These are phyloP conservation scores for Choloepus hoffmanni DNA, from an alignment of 2,113 vertebrate species.

Conservation along the genomic window DNA sequence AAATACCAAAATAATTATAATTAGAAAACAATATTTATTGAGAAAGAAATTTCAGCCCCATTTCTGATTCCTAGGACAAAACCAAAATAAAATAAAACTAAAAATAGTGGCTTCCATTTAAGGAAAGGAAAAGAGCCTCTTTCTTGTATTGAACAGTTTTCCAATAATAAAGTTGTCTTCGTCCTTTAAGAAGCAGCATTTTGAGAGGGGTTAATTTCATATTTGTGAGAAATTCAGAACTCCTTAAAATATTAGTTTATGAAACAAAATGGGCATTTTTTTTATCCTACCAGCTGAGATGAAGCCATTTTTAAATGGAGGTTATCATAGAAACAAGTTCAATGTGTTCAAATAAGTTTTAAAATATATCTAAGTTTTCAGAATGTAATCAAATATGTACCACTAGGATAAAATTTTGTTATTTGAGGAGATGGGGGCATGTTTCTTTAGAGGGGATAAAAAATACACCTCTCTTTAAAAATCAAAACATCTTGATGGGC, in stretches of 20 bases:
- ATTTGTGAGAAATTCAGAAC: conserved; percentile 22
- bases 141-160: neutral
- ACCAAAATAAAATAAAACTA: neutral
- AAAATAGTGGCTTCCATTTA: neutral
- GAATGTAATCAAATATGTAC: neutral
- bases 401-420: neutral
- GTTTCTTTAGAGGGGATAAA: neutral
- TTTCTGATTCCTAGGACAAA: neutral
- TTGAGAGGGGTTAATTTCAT: neutral
- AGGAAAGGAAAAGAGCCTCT: neutral
- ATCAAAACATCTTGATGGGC: neutral
- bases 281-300: neutral
- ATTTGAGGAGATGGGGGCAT: neutral
- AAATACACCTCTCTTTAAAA: neutral
- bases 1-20: conserved; percentile 1
- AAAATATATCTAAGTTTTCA: conserved; percentile 6
- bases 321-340: neutral
- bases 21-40: neutral
- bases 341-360: conserved; percentile 2
- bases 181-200: conserved; percentile 20
- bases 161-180: conserved; percentile 29
- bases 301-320: conserved; percentile 8
- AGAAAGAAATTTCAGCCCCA: neutral
- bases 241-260: conserved; percentile 15
- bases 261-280: neutral